Base-by-base conservation (phyloP, 2,113 vertebrate species). In the Lonchura striata region DNA sequence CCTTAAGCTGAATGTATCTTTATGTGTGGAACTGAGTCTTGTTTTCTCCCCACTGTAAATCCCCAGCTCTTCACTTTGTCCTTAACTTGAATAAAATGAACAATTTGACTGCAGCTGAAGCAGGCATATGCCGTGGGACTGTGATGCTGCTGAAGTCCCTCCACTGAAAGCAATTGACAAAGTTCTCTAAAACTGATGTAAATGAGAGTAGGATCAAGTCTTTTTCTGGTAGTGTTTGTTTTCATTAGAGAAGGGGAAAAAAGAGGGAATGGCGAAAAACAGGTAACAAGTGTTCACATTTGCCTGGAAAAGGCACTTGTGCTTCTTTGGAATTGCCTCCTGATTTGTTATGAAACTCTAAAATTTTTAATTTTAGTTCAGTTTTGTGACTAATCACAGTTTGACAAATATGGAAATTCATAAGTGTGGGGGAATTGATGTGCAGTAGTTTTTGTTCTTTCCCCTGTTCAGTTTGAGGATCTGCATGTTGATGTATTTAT, bases 401-500 rank as follows among this genome's bases (percentile, higher is more conserved):
- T 89, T 92, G 60, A 69, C 78, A 90, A 93, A 82, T 75, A 71
- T 27, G 61, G 89, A 79, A 89, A 93, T 92, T 52, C 54, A 14
- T 54, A 65, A 60, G 75, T 71, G 44, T 52, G 35, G 53, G 82
- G 57, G 89, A 94, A 88, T 37, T 64, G 78, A 82, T 6, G 21
- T 77, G 49, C 41, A 68, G 44, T 46, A 19, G 50, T 82, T 96
- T 93, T 84, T 87, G 33, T 90, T 85, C 39, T 80, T 91, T 92
- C 64, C 44, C 28, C 37, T 59, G 49, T 59, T 88, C 68, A 74
- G 46, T 92, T 53, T 84, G 82, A 54, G 85, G 69, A 84, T 75
- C 44, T 90, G 44, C 60, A 86, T 46, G 25, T 75, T 87, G 88
- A 84, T 72, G 72, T 87, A 76, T 94, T 92, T 94, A 77, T 95